These are phyloP conservation scores for Aegithalos caudatus DNA, from an alignment of 2,113 vertebrate species.

Conservation along the genomic window DNA sequence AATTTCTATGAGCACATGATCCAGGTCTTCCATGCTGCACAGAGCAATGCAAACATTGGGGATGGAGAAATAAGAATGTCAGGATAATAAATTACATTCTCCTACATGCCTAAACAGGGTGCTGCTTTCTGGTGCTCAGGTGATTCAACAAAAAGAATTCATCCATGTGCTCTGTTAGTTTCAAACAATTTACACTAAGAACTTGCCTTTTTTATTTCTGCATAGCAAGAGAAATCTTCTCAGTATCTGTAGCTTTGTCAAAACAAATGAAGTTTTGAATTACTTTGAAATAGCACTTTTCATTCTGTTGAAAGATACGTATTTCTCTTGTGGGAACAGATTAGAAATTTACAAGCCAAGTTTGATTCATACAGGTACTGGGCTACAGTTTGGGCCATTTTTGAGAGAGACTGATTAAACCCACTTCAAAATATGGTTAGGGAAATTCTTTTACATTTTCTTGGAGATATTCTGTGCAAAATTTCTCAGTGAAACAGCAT, in stretches of 20 bases:
- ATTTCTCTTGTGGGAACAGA: background rate
- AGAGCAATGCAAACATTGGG: background rate
- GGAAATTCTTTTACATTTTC: background rate
- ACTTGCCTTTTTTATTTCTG: background rate
- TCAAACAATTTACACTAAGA: background rate
- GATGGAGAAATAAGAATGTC: background rate
- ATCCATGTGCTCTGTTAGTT: background rate
- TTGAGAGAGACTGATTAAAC: background rate
- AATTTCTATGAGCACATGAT: background rate
- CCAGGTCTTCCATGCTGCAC: background rate
- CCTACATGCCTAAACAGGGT: background rate
- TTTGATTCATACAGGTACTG: background rate
- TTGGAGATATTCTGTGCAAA: background rate
- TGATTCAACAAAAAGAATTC: background rate
- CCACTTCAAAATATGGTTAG: background rate
- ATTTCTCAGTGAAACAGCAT: background rate
- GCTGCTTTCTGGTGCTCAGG: background rate
- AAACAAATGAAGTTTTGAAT: background rate
- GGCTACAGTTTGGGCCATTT: background rate
- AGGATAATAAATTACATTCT: background rate
- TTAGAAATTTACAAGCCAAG: background rate
- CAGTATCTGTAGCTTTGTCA: background rate
- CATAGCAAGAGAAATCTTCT: background rate
- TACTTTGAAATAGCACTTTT: background rate
- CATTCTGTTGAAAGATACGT: background rate